phyloP scores from a whole-genome alignment of 2,113 vertebrate species.

The Carassius gibelio region DNA sequence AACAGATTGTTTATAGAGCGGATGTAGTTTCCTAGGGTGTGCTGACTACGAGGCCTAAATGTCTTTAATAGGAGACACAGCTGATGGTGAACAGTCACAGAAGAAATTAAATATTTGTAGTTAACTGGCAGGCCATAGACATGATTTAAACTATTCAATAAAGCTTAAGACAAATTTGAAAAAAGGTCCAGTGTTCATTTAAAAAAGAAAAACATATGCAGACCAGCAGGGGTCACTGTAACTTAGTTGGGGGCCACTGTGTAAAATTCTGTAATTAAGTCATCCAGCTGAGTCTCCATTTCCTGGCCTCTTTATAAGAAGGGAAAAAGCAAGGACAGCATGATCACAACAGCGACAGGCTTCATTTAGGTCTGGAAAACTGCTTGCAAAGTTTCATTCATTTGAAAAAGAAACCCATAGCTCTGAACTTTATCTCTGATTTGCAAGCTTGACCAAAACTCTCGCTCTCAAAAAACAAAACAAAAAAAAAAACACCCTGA shows the following conservation, averaged over 20 bases:
- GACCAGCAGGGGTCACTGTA: conserved; percentile 44
- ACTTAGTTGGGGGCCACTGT: background rate
- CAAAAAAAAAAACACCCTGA: background rate
- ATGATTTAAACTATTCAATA: no score
- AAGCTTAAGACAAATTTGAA: no score
- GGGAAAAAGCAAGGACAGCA: background rate
- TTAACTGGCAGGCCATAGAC: no score
- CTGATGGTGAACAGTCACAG: no score
- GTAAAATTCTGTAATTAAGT: background rate
- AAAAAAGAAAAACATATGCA: no score
- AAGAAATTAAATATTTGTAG: no score
- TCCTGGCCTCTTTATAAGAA: background rate
- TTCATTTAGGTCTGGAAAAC: background rate
- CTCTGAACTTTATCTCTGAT: background rate
- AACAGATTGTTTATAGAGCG: no score
- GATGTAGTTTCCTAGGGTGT: no score
- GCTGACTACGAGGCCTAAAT: no score
- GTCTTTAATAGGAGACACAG: no score
- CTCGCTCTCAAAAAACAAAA: no score
- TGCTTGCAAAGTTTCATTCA: background rate
- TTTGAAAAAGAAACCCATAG: background rate
- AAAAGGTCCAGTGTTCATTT: no score
- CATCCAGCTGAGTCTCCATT: background rate
- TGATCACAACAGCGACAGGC: background rate
- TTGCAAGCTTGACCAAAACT: background rate